Evolutionary conservation across 1,140 invertebrate genomes (phyloP), one percentile per base, ranked within the genome.

Genomic region (Bombus balteatus): DNA sequence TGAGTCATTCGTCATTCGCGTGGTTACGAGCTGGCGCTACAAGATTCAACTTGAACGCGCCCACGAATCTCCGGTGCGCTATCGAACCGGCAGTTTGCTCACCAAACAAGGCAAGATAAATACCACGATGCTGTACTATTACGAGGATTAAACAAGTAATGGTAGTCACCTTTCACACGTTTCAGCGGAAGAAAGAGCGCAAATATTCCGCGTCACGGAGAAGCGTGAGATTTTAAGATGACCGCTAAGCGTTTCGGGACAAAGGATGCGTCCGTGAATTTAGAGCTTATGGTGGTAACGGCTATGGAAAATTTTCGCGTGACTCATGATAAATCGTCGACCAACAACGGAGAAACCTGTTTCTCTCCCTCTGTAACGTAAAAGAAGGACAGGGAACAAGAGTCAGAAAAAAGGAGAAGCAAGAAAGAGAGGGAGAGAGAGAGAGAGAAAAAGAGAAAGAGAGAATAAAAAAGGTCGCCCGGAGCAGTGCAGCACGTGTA

Each of bases 401-500:
- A 71, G 22, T 22, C 5, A 15, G 25, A 76, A 57, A 57, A 4
- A 1, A 57, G 25, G 9, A 28, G 8, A 53, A n/a, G n/a, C 25
- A 15, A 12, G 81, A 9, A 6, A n/a, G 4, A 13, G 28, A 43
- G 28, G 66, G 41, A 57, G 3, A 39, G 28, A 43, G 28, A 74
- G 41, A 57, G 3, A 39, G 25, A 68, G 43, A 37, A 12, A 2
- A 1, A 39, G 25, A 68, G 62, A 37, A 22, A 5, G 41, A 39
- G 34, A 78, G 41, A 62, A 41, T 3, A 39, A 71, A 62, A 57
- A n/a, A 12, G 22, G 8, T 72, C 25, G 66, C 53, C 53, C 68
- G 75, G 9, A 84, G 76, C 66, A 22, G 25, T 4, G 68, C 15
- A 80, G 57, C 32, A 72, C 83, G 76, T 80, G 66, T 66, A 25